These are phyloP conservation scores for Samia ricini DNA, from an alignment of 1,140 invertebrate species.

Conservation along the genomic window DNA sequence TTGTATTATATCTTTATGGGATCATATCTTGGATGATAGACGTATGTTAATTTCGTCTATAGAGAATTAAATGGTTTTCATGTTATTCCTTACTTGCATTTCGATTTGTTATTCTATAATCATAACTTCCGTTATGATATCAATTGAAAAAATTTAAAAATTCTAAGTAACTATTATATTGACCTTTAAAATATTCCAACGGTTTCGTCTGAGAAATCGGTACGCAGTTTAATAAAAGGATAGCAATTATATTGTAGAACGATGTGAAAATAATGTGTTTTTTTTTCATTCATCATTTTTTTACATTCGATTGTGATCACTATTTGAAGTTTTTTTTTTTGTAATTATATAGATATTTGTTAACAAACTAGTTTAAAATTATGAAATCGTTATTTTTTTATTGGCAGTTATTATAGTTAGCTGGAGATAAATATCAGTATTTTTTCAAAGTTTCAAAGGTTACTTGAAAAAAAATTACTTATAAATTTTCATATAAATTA, in stretches of 20 bases:
- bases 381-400: too few species aligned
- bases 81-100: constrained; percentile 13
- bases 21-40: constrained; percentile 66
- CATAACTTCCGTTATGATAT: constrained; percentile 50
- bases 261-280: constrained; percentile 9
- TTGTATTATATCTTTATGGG: constrained; percentile 51
- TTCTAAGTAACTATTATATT: constrained; percentile 31
- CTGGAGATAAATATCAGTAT: too few species aligned
- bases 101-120: constrained; percentile 69
- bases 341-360: background rate
- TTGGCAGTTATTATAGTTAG: too few species aligned
- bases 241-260: constrained; percentile 8
- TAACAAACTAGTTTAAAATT: background rate
- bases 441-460: too few species aligned
- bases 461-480: too few species aligned
- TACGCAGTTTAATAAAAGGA: constrained; percentile 23
- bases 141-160: constrained; percentile 45
- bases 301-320: background rate
- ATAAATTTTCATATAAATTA: too few species aligned
- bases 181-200: constrained; percentile 49
- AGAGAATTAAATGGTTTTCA: constrained; percentile 28
- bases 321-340: background rate
- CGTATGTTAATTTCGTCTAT: constrained; percentile 64
- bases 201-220: constrained; percentile 33
- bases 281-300: background rate